phyloP scores from a whole-genome alignment of 2,797 vertebrate species.

The Aldrovandia affinis region DNA sequence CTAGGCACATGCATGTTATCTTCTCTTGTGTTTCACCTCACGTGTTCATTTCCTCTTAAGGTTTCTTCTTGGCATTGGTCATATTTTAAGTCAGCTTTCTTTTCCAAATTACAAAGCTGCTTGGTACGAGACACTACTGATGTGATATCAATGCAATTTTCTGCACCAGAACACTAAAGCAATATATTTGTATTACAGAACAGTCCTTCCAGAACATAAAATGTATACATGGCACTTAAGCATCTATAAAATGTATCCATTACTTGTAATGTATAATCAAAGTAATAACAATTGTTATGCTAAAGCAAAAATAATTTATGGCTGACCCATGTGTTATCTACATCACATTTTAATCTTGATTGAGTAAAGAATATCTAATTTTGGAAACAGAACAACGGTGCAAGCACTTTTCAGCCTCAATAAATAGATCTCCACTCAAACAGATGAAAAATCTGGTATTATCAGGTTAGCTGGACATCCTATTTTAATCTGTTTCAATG shows the following conservation, averaged over 20 bases:
- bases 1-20: not conserved
- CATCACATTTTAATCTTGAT: not conserved
- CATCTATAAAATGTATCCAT: not conserved
- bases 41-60: too few species aligned
- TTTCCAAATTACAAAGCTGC: not conserved
- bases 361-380: slow-evolving; percentile 31
- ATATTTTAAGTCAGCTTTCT: not conserved
- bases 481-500: slow-evolving; percentile 48
- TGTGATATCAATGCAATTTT: not conserved
- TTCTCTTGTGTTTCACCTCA: not conserved
- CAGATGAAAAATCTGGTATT: slow-evolving; percentile 43
- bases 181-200: too few species aligned
- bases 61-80: not conserved
- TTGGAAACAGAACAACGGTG: slow-evolving; percentile 15
- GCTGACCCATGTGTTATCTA: not conserved
- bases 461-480: slow-evolving; percentile 46
- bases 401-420: slow-evolving; percentile 21
- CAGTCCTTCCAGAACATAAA: too few species aligned
- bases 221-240: not conserved
- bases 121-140: not conserved
- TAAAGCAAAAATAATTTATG: not conserved
- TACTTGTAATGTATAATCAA: not conserved
- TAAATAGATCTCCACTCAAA: slow-evolving; percentile 43
- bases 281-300: too few species aligned
- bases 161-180: too few species aligned